These are phyloP conservation scores for Gibbula magus DNA, from an alignment of 2,888 invertebrate species.

Conservation along the genomic window DNA sequence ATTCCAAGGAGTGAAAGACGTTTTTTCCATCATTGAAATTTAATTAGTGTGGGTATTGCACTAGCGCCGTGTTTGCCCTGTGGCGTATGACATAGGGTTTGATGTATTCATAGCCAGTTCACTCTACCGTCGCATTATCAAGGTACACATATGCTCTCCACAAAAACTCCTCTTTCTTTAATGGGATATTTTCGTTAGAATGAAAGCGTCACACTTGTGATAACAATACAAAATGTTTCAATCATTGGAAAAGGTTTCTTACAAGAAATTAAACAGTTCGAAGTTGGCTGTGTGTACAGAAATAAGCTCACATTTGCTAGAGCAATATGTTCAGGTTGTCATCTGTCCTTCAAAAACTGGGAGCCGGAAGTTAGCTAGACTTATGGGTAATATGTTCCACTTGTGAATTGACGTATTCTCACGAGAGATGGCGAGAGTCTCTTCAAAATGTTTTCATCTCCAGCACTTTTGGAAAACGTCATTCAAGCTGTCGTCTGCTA, in stretches of 20 bases:
- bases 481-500: neutral
- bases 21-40: neutral
- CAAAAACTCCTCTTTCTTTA: neutral
- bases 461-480: neutral
- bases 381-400: no score
- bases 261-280: neutral
- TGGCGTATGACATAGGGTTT: neutral
- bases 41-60: neutral
- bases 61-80: neutral
- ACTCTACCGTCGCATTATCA: neutral
- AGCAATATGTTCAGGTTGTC: neutral
- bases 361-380: no score
- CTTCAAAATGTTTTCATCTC: constrained; percentile 2
- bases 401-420: no score
- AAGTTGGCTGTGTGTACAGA: neutral
- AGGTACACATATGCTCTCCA: neutral
- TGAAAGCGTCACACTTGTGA: neutral
- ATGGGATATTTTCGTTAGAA: neutral
- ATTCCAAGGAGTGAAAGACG: neutral
- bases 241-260: neutral
- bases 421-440: neutral
- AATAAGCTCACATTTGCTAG: neutral
- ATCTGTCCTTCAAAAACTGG: neutral
- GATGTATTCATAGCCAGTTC: neutral
- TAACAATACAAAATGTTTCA: neutral